Evolutionary conservation across 2,888 invertebrate species (phyloP).

Genomic region (Drosophila silvestris): DNA sequence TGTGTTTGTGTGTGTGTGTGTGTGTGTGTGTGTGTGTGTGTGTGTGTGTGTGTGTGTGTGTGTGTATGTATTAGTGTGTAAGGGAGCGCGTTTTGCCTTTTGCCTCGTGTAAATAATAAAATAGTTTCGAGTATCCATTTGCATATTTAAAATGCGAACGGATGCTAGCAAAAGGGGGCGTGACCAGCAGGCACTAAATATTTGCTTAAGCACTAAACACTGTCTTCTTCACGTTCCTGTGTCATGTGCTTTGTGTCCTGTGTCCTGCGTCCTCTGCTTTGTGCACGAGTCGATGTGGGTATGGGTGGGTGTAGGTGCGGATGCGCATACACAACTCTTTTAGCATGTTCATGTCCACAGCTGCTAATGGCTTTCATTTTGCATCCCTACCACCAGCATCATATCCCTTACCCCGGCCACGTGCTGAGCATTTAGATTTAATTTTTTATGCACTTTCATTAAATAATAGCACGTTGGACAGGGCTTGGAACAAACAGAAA

Average conservation of each 20-base stretch:
- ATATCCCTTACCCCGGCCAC: conserved; percentile 5
- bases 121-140: conserved; percentile 74
- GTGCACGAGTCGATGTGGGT: background rate
- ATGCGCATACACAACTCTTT: conserved; percentile 23
- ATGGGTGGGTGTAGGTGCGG: conserved; percentile 14
- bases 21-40: conserved; percentile 14
- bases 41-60: conserved; percentile 16
- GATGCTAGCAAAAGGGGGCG: background rate
- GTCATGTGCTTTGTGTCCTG: conserved; percentile 1
- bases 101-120: conserved; percentile 71
- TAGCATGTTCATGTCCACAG: conserved; percentile 30
- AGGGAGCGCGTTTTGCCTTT: conserved; percentile 26
- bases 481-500: background rate
- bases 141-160: conserved; percentile 66
- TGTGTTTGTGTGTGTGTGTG: conserved; percentile 15
- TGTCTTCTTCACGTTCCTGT: conserved; percentile 29
- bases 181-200: conserved; percentile 56
- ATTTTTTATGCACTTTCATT: conserved; percentile 68
- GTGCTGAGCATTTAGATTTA: conserved; percentile 60
- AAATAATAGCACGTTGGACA: conserved; percentile 51
- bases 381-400: conserved; percentile 2
- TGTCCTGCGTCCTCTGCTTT: conserved; percentile 3
- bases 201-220: conserved; percentile 48
- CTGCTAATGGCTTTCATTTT: conserved; percentile 52
- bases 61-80: conserved; percentile 10